These are phyloP conservation scores for Odobenus rosmarus DNA, from an alignment of 2,113 vertebrate species.

Conservation along the genomic window DNA sequence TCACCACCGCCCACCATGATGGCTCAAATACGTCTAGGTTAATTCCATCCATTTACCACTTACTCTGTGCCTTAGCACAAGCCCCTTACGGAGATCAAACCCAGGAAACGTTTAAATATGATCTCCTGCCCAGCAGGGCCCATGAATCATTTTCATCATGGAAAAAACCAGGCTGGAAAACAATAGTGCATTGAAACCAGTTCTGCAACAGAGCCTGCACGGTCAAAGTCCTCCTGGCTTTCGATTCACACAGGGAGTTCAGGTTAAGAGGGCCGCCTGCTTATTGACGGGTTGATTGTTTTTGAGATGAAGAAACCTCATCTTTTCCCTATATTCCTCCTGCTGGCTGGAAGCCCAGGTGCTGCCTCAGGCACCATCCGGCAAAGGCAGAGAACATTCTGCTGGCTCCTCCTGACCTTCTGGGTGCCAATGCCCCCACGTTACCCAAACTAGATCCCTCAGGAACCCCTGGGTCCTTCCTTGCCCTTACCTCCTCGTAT, in stretches of 20 bases:
- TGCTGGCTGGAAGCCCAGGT: not conserved
- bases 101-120: not conserved
- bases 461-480: not conserved
- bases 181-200: conserved; percentile 5
- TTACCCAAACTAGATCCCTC: not conserved
- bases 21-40: not conserved
- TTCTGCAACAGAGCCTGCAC: not conserved
- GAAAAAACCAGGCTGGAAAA: conserved; percentile 11
- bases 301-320: not conserved
- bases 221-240: not conserved
- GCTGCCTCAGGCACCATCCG: not conserved
- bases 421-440: rapidly evolving
- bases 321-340: not conserved
- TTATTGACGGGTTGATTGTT: too few relatives aligned
- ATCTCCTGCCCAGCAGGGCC: conserved; percentile 26
- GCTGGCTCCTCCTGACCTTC: not conserved
- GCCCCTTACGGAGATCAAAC: not conserved
- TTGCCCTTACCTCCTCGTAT: not conserved
- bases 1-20: not conserved
- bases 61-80: not conserved
- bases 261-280: not conserved
- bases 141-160: not conserved
- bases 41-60: not conserved
- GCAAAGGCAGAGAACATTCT: not conserved
- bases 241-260: not conserved